phyloP scores from a whole-genome alignment of 2,113 vertebrate genomes.

The Danio rerio region GRCz12tu NC_133178.1:49135501-49136000 shows the following conservation, averaged over 20 bases:
- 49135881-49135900: background rate
- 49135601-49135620: conserved; percentile 60
- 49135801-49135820: background rate
- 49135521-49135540: conserved; percentile 63
- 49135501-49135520: conserved; percentile 55
- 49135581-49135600: conserved; percentile 64
- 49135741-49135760: conserved; percentile 27
- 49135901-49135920: no score
- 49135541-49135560: conserved; percentile 64
- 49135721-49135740: conserved; percentile 11
- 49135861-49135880: background rate
- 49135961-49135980: no score
- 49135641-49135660: conserved; percentile 46
- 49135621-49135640: conserved; percentile 47
- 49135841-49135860: background rate
- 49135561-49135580: conserved; percentile 72
- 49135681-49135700: conserved; percentile 45
- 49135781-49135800: background rate
- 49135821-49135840: background rate
- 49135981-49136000: no score
- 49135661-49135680: conserved; percentile 28
- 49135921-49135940: background rate
- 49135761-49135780: background rate
- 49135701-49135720: conserved; percentile 27
- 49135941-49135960: no score